Conservation (phyloP, 2,888 invertebrate genomes). For the Drosophila aldrichi region DNA sequence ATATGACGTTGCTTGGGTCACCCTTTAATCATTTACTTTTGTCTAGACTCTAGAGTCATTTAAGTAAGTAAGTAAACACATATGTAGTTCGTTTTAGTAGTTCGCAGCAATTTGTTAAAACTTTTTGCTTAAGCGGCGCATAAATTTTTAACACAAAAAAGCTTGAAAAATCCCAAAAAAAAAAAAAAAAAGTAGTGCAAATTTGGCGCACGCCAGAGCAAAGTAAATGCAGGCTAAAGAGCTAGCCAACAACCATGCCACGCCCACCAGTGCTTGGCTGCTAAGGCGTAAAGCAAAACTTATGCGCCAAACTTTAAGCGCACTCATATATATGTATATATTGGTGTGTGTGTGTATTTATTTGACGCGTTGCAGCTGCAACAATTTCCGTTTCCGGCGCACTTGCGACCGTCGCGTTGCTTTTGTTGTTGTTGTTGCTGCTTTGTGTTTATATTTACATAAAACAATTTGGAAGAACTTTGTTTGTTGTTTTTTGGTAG, state of each 20-base stretch:
- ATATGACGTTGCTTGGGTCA: too few relatives aligned
- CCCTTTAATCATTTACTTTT: too few relatives aligned
- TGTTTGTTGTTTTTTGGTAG: constrained; percentile 24
- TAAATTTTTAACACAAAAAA: constrained; percentile 50
- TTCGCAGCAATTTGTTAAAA: constrained; percentile 32
- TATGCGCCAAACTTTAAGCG: constrained; percentile 54
- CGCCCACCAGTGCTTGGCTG: background rate
- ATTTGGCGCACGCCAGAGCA: constrained; percentile 44
- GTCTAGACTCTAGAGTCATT: too few relatives aligned
- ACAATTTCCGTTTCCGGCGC: constrained; percentile 77
- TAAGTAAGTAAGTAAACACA: constrained; percentile 15
- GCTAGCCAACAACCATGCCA: background rate
- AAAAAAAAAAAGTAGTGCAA: constrained; percentile 46
- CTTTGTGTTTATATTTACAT: constrained; percentile 72
- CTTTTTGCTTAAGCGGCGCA: constrained; percentile 38
- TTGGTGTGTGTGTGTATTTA: constrained; percentile 47
- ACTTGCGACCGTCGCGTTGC: constrained; percentile 20
- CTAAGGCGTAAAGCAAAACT: constrained; percentile 46
- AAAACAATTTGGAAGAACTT: constrained; percentile 76
- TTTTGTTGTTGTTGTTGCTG: constrained; percentile 14
- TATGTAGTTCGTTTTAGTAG: constrained; percentile 25
- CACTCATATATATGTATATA: constrained; percentile 17
- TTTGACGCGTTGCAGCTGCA: constrained; percentile 73
- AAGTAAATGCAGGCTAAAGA: background rate
- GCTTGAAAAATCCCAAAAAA: constrained; percentile 9